These are phyloP conservation scores for Drosophila parthenogenetica DNA, from an alignment of 2,888 invertebrate species.

Conservation along the genomic window DNA sequence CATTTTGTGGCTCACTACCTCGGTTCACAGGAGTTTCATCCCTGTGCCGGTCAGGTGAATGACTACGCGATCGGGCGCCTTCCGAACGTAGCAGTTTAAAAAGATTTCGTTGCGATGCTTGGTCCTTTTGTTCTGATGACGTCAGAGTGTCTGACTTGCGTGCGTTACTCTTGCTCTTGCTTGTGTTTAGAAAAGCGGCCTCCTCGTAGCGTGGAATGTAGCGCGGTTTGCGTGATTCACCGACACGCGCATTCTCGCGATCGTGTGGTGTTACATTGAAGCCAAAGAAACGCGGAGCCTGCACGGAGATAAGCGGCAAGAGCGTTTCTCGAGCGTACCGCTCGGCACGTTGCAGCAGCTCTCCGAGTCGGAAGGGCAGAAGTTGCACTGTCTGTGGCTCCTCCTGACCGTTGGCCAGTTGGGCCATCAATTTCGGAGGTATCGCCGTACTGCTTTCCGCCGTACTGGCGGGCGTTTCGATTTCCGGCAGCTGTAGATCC, in stretches of 20 bases:
- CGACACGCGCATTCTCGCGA: conserved; percentile 43
- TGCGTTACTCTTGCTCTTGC: conserved; percentile 28
- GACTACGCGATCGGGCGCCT: conserved; percentile 25
- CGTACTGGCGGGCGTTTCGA: conserved; percentile 3
- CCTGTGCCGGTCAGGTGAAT: conserved; percentile 19
- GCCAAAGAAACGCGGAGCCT: conserved; percentile 90
- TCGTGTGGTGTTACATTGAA: conserved; percentile 83
- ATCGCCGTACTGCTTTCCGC: not conserved
- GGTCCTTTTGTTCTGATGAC: conserved; percentile 46
- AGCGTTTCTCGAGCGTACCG: conserved; percentile 92
- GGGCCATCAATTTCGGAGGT: conserved; percentile 61
- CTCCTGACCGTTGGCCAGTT: conserved; percentile 53
- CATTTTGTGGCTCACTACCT: conserved; percentile 31
- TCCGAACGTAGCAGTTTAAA: conserved; percentile 77
- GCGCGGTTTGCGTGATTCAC: conserved; percentile 85
- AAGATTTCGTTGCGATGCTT: conserved; percentile 76
- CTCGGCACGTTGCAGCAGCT: conserved; percentile 92
- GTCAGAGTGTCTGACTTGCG: conserved; percentile 39
- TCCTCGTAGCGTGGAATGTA: conserved; percentile 88
- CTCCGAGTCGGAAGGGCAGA: conserved; percentile 91
- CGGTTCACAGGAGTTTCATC: not conserved
- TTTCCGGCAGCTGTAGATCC: conserved; percentile 63
- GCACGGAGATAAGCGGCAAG: conserved; percentile 91
- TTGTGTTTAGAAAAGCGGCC: conserved; percentile 62
- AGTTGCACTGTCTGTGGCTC: conserved; percentile 89